These are phyloP conservation scores for Nasonia longicornis DNA, from an alignment of 1,140 invertebrate genomes.

Conservation along the genomic window DNA sequence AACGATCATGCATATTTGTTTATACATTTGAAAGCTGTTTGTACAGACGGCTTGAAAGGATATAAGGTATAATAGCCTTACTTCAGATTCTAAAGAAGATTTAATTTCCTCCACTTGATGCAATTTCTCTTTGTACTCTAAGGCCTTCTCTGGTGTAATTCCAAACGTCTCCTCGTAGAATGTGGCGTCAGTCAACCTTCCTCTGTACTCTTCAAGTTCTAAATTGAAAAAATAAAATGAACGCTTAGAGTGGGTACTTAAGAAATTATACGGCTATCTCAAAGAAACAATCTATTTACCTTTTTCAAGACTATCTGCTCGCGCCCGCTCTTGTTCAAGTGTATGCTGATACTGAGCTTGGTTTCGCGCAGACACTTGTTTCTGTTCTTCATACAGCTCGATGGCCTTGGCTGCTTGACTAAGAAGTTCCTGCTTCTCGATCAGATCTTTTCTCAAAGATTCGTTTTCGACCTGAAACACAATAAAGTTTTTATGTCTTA, in stretches of 20 bases:
- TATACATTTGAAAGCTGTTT: not conserved
- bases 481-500: not conserved
- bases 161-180: conserved; percentile 63
- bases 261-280: conserved; percentile 8
- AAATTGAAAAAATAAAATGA: conserved; percentile 41
- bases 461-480: conserved; percentile 79
- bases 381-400: conserved; percentile 78
- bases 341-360: conserved; percentile 61
- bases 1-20: not conserved
- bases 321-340: conserved; percentile 60
- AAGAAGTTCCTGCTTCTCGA: conserved; percentile 85
- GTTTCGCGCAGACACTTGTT: conserved; percentile 58
- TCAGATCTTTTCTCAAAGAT: conserved; percentile 80
- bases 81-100: conserved; percentile 63
- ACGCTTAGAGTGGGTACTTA: not conserved
- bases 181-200: conserved; percentile 53
- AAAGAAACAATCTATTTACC: conserved; percentile 49
- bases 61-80: conserved; percentile 48
- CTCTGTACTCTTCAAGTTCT: conserved; percentile 62
- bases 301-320: conserved; percentile 60
- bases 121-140: conserved; percentile 64
- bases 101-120: conserved; percentile 63
- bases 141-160: conserved; percentile 60
- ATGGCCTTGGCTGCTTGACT: conserved; percentile 85
- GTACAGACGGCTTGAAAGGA: not conserved